Evolutionary conservation across 2,113 vertebrate species (phyloP).

Genomic region (Ceratotherium simum): DNA sequence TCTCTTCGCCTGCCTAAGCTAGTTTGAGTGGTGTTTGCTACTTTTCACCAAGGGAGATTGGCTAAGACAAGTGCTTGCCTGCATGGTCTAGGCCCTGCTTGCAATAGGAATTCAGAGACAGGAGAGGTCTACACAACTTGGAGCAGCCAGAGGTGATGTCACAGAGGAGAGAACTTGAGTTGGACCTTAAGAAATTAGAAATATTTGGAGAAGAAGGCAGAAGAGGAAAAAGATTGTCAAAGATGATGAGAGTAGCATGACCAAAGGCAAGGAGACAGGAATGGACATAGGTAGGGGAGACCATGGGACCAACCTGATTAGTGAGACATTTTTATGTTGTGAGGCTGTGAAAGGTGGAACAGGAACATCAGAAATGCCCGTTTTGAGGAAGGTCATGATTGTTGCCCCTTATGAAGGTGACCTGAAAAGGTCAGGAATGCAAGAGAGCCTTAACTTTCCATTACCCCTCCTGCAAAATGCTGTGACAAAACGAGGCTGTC

Average conservation of each 20-base stretch:
- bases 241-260: not conserved
- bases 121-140: not conserved
- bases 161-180: not conserved
- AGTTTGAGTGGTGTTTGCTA: not conserved
- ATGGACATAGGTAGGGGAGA: not conserved
- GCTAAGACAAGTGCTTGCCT: not conserved
- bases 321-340: not conserved
- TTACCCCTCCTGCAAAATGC: not conserved
- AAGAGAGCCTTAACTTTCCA: not conserved
- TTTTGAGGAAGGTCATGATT: not conserved
- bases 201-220: not conserved
- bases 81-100: not conserved
- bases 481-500: not conserved
- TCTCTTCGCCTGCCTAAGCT: not conserved
- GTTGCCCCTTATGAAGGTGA: not conserved
- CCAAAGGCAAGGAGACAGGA: not conserved
- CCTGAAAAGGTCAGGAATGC: not conserved
- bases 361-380: not conserved
- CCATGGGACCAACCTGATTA: not conserved
- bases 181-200: not conserved
- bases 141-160: not conserved
- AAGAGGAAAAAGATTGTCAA: not conserved
- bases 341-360: not conserved
- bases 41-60: not conserved
- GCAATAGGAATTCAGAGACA: not conserved